These are phyloP conservation scores for Drosophila pseudotalamancana DNA, from an alignment of 2,888 invertebrate species.

Conservation along the genomic window DNA sequence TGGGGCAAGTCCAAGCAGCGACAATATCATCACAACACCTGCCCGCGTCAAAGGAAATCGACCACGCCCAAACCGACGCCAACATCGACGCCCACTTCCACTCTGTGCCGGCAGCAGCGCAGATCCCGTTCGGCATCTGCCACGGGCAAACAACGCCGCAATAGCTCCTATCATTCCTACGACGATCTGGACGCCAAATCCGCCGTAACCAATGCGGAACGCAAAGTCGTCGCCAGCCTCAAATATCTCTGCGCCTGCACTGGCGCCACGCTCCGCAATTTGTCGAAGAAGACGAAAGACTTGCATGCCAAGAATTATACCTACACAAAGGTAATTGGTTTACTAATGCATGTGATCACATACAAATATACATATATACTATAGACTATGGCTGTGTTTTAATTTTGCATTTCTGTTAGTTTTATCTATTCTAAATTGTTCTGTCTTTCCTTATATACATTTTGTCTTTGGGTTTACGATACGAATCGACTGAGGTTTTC, in stretches of 20 bases:
- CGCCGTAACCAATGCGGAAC: constrained; percentile 65
- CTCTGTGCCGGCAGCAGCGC: constrained; percentile 52
- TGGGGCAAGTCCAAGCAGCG: constrained; percentile 41
- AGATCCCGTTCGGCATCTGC: constrained; percentile 60
- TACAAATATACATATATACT: too few relatives aligned
- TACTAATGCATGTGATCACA: constrained; percentile 14
- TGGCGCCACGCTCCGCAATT: constrained; percentile 80
- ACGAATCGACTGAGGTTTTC: too few relatives aligned
- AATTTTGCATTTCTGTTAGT: too few relatives aligned
- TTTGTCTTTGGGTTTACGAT: too few relatives aligned
- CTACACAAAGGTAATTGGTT: constrained; percentile 89
- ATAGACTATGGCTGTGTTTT: too few relatives aligned
- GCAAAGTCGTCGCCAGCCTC: constrained; percentile 77
- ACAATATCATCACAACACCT: constrained; percentile 70
- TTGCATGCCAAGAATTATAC: constrained; percentile 80
- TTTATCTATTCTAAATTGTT: too few relatives aligned
- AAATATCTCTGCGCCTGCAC: constrained; percentile 83
- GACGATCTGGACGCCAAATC: constrained; percentile 76
- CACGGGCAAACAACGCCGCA: constrained; percentile 72
- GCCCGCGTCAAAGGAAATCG: constrained; percentile 59
- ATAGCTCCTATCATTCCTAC: constrained; percentile 80
- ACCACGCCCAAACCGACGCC: constrained; percentile 3
- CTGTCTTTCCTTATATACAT: too few relatives aligned
- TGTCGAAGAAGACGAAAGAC: constrained; percentile 81
- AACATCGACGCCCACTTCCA: constrained; percentile 27